Percentiles rank a stretch among this genome's conserved stretches.
Conservation (phyloP, 1,140 invertebrate genomes). For the Drosophila nasuta region DNA sequence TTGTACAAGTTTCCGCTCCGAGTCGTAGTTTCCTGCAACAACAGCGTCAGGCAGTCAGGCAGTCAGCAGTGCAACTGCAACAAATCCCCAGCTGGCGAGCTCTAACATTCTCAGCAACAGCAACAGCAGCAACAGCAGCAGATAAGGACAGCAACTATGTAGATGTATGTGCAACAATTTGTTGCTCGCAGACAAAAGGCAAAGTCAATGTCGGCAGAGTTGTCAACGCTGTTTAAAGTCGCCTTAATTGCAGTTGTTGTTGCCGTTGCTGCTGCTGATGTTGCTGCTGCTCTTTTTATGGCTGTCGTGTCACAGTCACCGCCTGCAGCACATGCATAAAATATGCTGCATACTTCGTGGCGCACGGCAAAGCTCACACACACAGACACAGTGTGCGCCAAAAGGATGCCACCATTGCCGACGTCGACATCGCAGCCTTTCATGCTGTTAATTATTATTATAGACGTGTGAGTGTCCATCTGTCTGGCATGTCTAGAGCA, state of each 20-base stretch:
- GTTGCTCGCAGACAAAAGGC: conserved; percentile 61
- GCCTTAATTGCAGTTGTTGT: conserved; percentile 73
- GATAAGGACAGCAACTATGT: conserved; percentile 51
- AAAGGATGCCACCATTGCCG: conserved; percentile 13
- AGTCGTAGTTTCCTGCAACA: conserved; percentile 65
- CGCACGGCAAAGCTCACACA: conserved; percentile 26
- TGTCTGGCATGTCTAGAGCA: conserved; percentile 45
- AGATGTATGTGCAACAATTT: conserved; percentile 73
- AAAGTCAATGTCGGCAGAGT: conserved; percentile 80
- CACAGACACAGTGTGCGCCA: conserved; percentile 6
- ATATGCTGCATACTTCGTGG: conserved; percentile 71
- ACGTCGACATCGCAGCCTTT: conserved; percentile 40
- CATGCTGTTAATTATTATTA: conserved; percentile 83
- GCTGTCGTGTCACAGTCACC: conserved; percentile 59
- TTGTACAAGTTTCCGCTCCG: conserved; percentile 76
- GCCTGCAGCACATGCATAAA: conserved; percentile 73
- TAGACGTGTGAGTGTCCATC: conserved; percentile 76
- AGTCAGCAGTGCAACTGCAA: conserved; percentile 39
- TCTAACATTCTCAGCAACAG: conserved; percentile 48
- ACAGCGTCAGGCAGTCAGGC: conserved; percentile 35
- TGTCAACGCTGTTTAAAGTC: conserved; percentile 80
- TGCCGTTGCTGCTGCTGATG: conserved; percentile 23
- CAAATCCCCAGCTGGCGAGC: conserved; percentile 73
- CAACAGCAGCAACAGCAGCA: conserved; percentile 20
- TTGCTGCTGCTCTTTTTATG: conserved; percentile 63